A percentile compares a stretch with the other conserved stretches of the same genome.
These are phyloP conservation scores for Athrips mouffetella DNA, from an alignment of 2,888 invertebrate genomes.

Conservation along the genomic window DNA sequence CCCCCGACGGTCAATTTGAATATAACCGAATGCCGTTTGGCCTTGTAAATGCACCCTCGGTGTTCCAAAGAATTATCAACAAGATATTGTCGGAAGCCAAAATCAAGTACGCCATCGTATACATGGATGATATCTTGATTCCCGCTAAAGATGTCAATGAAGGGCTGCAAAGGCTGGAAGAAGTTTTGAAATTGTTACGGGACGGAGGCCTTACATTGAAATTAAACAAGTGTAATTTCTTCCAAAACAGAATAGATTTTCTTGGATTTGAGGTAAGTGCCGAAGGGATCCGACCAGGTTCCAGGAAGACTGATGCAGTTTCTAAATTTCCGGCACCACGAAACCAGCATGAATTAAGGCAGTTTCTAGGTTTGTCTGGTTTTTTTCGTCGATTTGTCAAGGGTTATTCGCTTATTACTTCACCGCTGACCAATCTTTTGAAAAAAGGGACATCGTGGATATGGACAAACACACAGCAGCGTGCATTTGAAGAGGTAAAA, in stretches of 20 bases:
- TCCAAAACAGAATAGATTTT: not conserved
- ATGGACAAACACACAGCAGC: not conserved
- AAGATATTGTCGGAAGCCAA: conserved; percentile 24
- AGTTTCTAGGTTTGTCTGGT: not conserved
- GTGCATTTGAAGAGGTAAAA: not conserved
- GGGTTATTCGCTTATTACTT: not conserved
- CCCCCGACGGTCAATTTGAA: conserved; percentile 44
- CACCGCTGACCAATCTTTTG: not conserved
- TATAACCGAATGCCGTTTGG: conserved; percentile 27
- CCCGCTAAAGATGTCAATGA: not conserved
- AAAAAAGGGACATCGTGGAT: not conserved
- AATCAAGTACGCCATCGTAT: conserved; percentile 16
- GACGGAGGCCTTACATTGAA: not conserved
- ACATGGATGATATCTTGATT: conserved; percentile 22
- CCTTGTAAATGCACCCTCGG: conserved; percentile 38
- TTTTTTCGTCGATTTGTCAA: not conserved
- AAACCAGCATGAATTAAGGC: not conserved
- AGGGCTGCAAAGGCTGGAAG: not conserved
- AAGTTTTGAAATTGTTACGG: not conserved
- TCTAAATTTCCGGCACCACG: not conserved
- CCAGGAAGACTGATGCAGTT: not conserved
- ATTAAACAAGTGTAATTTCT: not conserved
- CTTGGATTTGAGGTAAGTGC: not conserved
- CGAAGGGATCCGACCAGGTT: not conserved
- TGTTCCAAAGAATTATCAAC: conserved; percentile 42